phyloP scores from a whole-genome alignment of 2,797 vertebrate species.

The Sebastes elongatus region DNA sequence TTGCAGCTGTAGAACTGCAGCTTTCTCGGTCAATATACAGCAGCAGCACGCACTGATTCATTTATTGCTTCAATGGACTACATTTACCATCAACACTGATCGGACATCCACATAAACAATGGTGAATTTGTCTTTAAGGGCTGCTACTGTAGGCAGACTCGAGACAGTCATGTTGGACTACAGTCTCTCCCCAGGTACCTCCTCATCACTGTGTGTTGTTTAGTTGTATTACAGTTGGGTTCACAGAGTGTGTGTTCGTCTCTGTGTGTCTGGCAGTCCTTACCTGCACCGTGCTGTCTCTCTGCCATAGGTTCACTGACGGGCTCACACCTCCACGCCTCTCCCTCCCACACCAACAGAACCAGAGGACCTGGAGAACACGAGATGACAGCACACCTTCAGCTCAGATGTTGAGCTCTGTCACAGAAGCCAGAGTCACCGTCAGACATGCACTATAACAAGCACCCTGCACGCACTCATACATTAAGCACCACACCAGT shows the following conservation, averaged over 20 bases:
- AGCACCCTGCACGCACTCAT: not conserved
- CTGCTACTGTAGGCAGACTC: no score
- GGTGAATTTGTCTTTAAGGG: no score
- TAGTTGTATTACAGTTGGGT: not conserved
- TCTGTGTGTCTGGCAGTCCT: not conserved
- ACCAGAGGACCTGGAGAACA: conserved; percentile 51
- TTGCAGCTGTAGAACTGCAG: no score
- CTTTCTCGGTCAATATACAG: no score
- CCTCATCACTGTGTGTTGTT: not conserved
- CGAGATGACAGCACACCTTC: not conserved
- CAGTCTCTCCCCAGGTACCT: not conserved
- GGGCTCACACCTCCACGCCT: conserved; percentile 16
- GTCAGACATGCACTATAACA: not conserved
- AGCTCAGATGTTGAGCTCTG: not conserved
- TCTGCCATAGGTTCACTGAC: conserved; percentile 73
- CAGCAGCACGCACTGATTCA: no score
- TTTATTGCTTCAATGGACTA: no score
- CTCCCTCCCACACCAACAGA: conserved; percentile 12
- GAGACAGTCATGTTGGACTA: no score
- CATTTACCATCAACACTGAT: no score
- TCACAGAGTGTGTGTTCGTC: not conserved
- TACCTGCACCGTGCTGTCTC: conserved; percentile 67
- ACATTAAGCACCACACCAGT: no score
- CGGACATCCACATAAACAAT: no score
- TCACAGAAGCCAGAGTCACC: not conserved